Evolutionary conservation across 2,113 vertebrate genomes (phyloP), one percentile per base, ranked within the genome.

Genomic region (Oncorhynchus mykiss): DNA sequence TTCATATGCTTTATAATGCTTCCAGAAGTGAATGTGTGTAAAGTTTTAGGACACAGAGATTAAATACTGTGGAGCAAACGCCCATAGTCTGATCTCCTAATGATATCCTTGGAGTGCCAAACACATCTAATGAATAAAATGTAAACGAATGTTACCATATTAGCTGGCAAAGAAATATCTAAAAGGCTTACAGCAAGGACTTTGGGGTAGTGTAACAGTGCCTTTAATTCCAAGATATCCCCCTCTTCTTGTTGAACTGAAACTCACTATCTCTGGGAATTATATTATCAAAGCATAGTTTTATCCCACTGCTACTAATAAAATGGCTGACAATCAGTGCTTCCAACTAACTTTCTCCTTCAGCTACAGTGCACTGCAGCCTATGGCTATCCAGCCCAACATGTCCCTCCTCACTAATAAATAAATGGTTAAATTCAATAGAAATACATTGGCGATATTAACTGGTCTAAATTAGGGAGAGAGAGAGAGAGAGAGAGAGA

Each of bases 201-300:
- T 7, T 45, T 24, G 18, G 70, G 71, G 79, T 64, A 71, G 77
- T 59, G 72, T 69, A 25, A 39, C 39, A 9, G 64, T 69, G 74
- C 64, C 78, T 74, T 82, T 77, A 25, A 83, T 78, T 85, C 73
- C 62, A 9, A 76, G 74, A 80, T 78, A 85, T 74, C 69, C 71
- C 31, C 49, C 79, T 77, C 59, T 59, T 70, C 65, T 57, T 80
- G 87, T 78, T 82, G 54, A 78, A 83, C 74, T 72, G 73, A 78
- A 87, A 80, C 78, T 54, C 76, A 34, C 84, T 87, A 84, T 87
- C 84, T 81, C 27, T 73, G 85, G 84, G 85, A 86, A 87, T 87
- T 86, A 82, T 74, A 81, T 78, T 87, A 87, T 89, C 85, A 87
- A 89, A 89, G 62, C 84, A 59, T 72, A 70, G 80, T 87, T 85